These are phyloP conservation scores for Oscheius sp. DNA, from an alignment of 2,888 invertebrate species.

Conservation along the genomic window DNA sequence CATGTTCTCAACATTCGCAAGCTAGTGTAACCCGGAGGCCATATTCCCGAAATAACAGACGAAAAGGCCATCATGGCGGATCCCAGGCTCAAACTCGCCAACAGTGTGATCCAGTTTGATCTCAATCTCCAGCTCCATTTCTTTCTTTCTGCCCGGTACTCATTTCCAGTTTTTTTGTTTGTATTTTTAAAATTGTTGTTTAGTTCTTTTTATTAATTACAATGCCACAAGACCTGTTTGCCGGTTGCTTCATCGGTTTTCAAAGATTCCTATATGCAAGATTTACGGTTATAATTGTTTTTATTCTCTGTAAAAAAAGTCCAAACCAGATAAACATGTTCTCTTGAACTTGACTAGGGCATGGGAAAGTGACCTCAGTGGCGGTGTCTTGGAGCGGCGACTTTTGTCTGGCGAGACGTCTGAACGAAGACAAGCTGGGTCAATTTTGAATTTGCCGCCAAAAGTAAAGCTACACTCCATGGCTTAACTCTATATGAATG, in stretches of 20 bases:
- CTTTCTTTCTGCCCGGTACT: background rate
- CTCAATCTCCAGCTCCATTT: background rate
- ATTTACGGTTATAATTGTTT: constrained; percentile 17
- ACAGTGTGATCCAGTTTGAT: background rate
- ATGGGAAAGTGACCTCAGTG: too few relatives aligned
- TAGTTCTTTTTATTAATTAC: constrained; percentile 1
- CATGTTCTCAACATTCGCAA: background rate
- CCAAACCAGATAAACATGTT: background rate
- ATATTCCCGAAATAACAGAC: background rate
- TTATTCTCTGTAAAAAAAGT: constrained; percentile 11
- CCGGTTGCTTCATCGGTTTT: background rate
- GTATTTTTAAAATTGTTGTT: constrained; percentile 11
- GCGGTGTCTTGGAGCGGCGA: too few relatives aligned
- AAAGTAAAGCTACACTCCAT: too few relatives aligned
- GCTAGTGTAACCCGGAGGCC: background rate
- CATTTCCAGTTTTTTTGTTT: constrained; percentile 7
- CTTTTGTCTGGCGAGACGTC: too few relatives aligned
- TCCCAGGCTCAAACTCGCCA: background rate
- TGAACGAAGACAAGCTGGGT: too few relatives aligned
- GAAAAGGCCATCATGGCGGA: background rate
- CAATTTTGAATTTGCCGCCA: too few relatives aligned
- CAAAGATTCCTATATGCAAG: constrained; percentile 19
- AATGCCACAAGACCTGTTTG: too few relatives aligned
- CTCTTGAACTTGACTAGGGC: background rate
- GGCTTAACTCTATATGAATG: too few relatives aligned